Evolutionary conservation across 1,140 invertebrate species (phyloP).

Genomic region (Saxidomus purpurata): DNA sequence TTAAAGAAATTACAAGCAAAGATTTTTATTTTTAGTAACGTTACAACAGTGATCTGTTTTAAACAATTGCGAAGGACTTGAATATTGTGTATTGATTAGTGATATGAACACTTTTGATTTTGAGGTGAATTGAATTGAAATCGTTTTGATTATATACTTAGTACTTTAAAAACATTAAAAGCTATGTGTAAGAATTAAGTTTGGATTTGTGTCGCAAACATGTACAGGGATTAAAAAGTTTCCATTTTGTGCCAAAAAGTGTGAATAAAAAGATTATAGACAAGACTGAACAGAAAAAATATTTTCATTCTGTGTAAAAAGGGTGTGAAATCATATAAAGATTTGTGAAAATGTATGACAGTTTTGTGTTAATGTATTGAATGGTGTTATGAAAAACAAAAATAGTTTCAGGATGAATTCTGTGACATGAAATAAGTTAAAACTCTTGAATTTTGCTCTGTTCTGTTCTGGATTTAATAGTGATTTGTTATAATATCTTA

Average conservation of each 20-base stretch:
- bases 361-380: background rate
- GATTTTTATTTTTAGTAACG: background rate
- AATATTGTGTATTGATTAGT: background rate
- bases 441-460: background rate
- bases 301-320: background rate
- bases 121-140: background rate
- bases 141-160: conserved; percentile 1
- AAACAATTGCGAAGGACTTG: background rate
- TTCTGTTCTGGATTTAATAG: too few relatives aligned
- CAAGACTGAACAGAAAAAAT: background rate
- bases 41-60: background rate
- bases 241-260: background rate
- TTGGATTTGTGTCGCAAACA: background rate
- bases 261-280: background rate
- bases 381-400: background rate
- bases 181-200: background rate
- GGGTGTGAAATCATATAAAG: background rate
- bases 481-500: too few relatives aligned
- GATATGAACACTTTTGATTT: background rate
- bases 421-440: background rate
- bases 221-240: background rate
- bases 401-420: background rate
- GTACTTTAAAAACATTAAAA: background rate
- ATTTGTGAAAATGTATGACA: too few relatives aligned
- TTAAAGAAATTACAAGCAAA: background rate